Conservation (phyloP, 2,797 vertebrate species). For the Gymnoscopelus braueri region DNA sequence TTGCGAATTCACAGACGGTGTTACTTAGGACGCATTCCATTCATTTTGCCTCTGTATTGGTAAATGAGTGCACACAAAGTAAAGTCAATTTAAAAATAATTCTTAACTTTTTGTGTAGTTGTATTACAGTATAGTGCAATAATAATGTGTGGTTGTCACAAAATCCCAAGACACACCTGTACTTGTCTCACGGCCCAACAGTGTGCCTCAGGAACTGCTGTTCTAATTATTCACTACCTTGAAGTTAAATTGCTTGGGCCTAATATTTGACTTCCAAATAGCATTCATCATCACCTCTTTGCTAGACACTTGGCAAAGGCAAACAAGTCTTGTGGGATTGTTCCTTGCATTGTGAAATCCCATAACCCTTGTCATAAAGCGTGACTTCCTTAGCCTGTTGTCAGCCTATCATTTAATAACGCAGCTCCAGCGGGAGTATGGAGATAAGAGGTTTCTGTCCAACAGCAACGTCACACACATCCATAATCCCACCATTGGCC, state of each 20-base stretch:
- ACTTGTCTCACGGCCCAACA: no score
- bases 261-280: conserved; percentile 5
- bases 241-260: not conserved
- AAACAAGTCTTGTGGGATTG: not conserved
- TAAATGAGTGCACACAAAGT: no score
- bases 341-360: not conserved
- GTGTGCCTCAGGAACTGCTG: not conserved
- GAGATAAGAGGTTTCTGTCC: no score
- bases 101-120: no score
- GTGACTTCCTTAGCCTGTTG: not conserved
- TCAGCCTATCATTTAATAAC: conserved; percentile 18
- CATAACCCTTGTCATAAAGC: conserved; percentile 19
- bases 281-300: conserved; percentile 25
- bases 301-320: not conserved
- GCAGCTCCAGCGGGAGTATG: conserved; percentile 4
- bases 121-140: not conserved
- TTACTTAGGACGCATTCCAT: no score
- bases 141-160: no score
- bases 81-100: no score
- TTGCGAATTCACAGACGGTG: no score
- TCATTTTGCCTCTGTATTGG: no score
- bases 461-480: no score
- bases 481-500: not conserved
- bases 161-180: no score
- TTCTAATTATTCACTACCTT: not conserved